Base-by-base conservation (phyloP, 1,140 invertebrate genomes). In the Rhyacophila brunnea region DNA sequence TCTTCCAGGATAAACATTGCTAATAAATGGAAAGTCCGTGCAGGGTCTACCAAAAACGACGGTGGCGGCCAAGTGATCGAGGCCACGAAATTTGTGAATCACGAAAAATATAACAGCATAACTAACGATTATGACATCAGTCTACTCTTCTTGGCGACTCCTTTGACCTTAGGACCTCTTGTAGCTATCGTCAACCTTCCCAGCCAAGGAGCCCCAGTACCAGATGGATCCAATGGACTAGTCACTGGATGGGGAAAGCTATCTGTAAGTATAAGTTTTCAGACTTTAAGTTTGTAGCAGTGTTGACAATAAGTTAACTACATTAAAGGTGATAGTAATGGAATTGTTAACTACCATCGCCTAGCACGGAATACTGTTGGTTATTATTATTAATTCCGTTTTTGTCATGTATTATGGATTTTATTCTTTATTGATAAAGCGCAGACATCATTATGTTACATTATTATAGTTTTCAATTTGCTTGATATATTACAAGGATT, bases 181-280 rank as follows among this genome's bases (percentile, higher is more conserved):
- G 43, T 45, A 5, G 14, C 7, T 11, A n/a, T n/a, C n/a, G n/a
- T n/a, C n/a, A n/a, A n/a, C n/a, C 43, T 45, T 15, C 10, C 18
- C 4, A 15, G 17, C 6, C 14, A 15, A 10, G 18, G 17, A 6
- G 43, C 13, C 10, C 2, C n/a, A 2, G 43, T 45, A 28, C 23
- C 23, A 15, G 57, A 53, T 44, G 36, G 15, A 11, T 18, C 42
- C 19, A 42, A 32, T 1, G 57, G 40, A 13, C 19, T 59, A 14
- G 20, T 52, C 19, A 59, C 40, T 18, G 57, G 57, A 52, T 59
- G 57, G 57, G 57, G 57, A 17, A 13, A 40, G 5, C 15, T n/a
- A 40, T 13, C 38, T 4, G 3, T 4, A 13, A 5, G 5, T 13
- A 5, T 15, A 11, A 3, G 4, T n/a, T n/a, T n/a, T n/a, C n/a